Conservation (phyloP, 2,888 invertebrate species). For the Sarcophaga rosellei region DNA sequence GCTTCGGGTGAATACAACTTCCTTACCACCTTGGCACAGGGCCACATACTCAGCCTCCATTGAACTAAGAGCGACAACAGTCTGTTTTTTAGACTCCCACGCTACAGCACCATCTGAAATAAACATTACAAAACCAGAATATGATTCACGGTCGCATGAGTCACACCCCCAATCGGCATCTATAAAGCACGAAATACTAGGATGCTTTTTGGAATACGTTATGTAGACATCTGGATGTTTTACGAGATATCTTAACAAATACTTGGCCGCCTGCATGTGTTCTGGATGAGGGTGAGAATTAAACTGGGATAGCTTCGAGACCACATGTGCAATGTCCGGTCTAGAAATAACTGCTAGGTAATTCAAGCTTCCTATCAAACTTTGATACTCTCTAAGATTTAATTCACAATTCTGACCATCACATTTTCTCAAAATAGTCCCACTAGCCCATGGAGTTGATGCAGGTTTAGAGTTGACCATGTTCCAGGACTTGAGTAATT, state of each 20-base stretch:
- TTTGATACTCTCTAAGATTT: conserved; percentile 47
- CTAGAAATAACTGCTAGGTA: conserved; percentile 61
- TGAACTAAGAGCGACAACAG: conserved; percentile 50
- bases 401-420: neutral
- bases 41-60: conserved; percentile 68
- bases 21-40: conserved; percentile 60
- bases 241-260: conserved; percentile 9
- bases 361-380: conserved; percentile 60
- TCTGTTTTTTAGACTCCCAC: conserved; percentile 68
- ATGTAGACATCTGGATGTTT: conserved; percentile 7
- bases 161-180: conserved; percentile 69
- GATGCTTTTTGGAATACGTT: conserved; percentile 6
- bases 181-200: conserved; percentile 62
- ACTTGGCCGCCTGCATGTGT: conserved; percentile 51
- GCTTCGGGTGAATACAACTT: conserved; percentile 56
- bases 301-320: neutral
- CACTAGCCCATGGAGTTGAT: conserved; percentile 49
- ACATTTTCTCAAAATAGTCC: conserved; percentile 32
- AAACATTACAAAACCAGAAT: conserved; percentile 57
- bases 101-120: conserved; percentile 51
- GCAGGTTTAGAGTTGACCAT: conserved; percentile 55
- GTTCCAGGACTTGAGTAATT: conserved; percentile 50
- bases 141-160: conserved; percentile 60
- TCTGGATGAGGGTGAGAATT: conserved; percentile 58
- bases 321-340: too few species aligned